Conservation (phyloP, 2,113 vertebrate species). For the Meleagris gallopavo region DNA sequence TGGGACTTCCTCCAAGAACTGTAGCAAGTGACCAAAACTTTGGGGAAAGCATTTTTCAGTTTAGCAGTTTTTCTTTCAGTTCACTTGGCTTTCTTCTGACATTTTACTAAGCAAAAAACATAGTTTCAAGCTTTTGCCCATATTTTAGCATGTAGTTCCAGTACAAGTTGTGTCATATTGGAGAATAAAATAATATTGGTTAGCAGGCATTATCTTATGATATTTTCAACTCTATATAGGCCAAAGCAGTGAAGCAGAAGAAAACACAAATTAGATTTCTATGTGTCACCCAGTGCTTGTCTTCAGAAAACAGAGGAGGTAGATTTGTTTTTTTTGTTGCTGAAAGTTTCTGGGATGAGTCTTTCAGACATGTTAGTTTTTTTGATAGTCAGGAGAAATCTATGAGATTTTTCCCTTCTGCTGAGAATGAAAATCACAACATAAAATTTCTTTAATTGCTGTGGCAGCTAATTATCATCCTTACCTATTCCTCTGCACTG, state of each 20-base stretch:
- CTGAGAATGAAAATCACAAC: not conserved
- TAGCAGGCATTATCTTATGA: not conserved
- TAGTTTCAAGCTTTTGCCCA: not conserved
- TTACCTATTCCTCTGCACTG: not conserved
- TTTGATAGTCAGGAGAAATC: slow-evolving; percentile 6
- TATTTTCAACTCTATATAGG: not conserved
- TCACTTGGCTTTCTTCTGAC: not conserved
- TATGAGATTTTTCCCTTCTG: not conserved
- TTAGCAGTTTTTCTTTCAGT: not conserved
- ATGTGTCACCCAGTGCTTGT: not conserved
- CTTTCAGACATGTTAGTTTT: not conserved
- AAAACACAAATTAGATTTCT: not conserved
- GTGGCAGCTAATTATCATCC: not conserved
- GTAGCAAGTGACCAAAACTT: not conserved
- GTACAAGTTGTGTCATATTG: not conserved
- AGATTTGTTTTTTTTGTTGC: not conserved
- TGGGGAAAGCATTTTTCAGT: not conserved
- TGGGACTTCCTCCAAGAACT: not conserved
- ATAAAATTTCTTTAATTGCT: not conserved
- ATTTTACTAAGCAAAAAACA: not conserved
- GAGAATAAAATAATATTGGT: not conserved
- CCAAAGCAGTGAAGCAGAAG: not conserved
- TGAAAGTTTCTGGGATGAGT: not conserved
- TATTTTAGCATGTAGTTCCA: not conserved
- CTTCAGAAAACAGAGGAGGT: not conserved